phyloP scores from a whole-genome alignment of 2,797 vertebrate species.

The Pseudomugil tenellus region DNA sequence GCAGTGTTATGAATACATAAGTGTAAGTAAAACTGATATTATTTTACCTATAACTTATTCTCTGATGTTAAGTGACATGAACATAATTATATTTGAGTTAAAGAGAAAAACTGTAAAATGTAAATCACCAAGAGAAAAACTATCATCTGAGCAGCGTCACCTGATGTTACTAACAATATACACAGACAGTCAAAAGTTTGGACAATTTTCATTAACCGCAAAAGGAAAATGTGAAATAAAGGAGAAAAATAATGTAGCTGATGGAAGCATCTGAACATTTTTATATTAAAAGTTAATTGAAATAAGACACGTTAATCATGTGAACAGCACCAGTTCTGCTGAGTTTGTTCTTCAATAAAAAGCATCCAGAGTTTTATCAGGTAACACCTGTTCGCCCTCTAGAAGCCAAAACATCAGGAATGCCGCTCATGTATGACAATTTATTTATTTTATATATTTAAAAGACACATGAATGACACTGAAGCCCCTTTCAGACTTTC shows the following conservation, averaged over 20 bases:
- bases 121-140: background rate
- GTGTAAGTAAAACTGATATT: background rate
- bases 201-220: no score
- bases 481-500: no score
- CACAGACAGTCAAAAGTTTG: no score
- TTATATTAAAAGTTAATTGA: background rate
- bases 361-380: background rate
- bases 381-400: slow-evolving; percentile 21
- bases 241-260: background rate
- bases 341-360: background rate
- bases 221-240: no score
- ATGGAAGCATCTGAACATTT: background rate
- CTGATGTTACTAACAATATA: no score
- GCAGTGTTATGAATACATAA: background rate
- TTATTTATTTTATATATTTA: no score
- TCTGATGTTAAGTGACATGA: background rate
- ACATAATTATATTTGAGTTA: background rate
- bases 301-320: background rate
- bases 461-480: background rate
- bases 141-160: background rate
- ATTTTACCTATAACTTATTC: background rate
- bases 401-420: background rate
- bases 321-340: rapidly evolving
- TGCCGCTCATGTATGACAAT: background rate
- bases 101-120: background rate